phyloP scores from a whole-genome alignment of 2,113 vertebrate genomes.

The Myotis yumanensis region DNA sequence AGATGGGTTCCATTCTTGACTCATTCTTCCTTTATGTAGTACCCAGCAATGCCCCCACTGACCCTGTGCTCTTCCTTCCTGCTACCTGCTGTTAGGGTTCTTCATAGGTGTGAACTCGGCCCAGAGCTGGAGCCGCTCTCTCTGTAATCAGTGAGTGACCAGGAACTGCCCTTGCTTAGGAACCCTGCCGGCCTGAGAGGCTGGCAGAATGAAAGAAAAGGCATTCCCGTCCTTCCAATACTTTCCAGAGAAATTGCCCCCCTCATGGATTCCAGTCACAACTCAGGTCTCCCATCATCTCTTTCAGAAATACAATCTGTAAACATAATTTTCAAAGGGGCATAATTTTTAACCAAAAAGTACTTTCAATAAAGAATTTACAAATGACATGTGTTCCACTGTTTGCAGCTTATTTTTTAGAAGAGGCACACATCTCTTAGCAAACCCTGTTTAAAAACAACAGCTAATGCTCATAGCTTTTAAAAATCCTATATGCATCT shows the following conservation, averaged over 20 bases:
- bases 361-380: background rate
- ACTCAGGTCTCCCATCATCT: background rate
- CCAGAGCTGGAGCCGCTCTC: background rate
- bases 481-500: background rate
- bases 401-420: background rate
- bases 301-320: background rate
- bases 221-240: background rate
- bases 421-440: background rate
- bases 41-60: background rate
- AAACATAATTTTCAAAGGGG: background rate
- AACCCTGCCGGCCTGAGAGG: background rate
- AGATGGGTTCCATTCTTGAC: background rate
- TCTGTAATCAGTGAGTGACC: background rate
- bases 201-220: background rate
- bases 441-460: background rate
- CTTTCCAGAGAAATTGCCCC: background rate
- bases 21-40: background rate
- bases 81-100: background rate
- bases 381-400: background rate
- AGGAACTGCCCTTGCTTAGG: background rate
- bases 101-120: background rate
- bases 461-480: background rate
- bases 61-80: background rate
- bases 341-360: background rate
- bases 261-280: background rate